Base-by-base conservation (phyloP, 2,113 vertebrate species). In the Motacilla tschutschensis region DNA sequence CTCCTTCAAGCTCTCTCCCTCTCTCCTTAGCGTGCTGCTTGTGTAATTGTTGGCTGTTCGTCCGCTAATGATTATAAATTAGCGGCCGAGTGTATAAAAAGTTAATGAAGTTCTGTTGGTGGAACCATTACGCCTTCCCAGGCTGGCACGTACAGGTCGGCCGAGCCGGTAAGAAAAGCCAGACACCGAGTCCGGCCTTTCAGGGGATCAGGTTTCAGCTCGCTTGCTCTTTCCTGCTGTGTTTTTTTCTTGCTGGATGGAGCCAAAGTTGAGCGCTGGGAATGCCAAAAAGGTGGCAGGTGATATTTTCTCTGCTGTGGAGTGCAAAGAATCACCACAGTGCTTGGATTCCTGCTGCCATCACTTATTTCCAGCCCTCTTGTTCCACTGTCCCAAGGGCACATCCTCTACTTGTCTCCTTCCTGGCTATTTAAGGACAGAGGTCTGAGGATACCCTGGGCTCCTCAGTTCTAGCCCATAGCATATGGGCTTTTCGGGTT, bases 11-110 rank as follows among this genome's bases (percentile, higher is more conserved):
- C 66, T 67, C 79, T 88, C 77, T 90, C 71, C 83, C 48, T 88
- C 57, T 63, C 73, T 84, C 70, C 80, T 88, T 94, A 93, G 90
- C 63, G 55, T 83, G 87, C 92, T 87, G 85, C 91, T 87, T 87
- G 88, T 83, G 92, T 95, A 96, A 95, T 94, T 95, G 94, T 80
- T 90, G 92, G 86, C 81, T 89, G 94, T 95, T 95, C 96, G 94
- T 96, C n/a, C 1, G 4, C 93, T 94, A 96, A 95, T 38, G 93
- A 93, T 91, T 96, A 95, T 97, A 96, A 97, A 97, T 96, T 95
- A 96, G 92, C 21, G 40, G 87, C 77, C 36, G 65, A 93, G 93
- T 87, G 88, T 92, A 87, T 88, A 95, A 93, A 94, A 95, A 91
- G 54, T 95, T 95, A 96, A 94, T 96, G 95, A 95, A 95, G 94